These are phyloP conservation scores for Rallus crepitans DNA, from an alignment of 2,797 vertebrate species.

Conservation along the genomic window DNA sequence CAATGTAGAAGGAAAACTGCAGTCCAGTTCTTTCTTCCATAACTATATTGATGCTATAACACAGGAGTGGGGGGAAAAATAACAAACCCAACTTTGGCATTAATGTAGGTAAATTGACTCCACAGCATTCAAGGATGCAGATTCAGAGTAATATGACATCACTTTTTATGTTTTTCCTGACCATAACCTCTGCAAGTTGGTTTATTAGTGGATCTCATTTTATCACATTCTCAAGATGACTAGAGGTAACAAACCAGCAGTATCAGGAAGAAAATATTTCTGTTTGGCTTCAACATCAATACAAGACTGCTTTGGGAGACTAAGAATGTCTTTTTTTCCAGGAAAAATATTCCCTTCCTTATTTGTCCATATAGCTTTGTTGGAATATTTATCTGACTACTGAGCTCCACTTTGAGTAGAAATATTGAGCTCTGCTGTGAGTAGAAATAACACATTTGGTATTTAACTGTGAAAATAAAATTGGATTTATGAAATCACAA, in stretches of 20 bases:
- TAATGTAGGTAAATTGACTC: neutral
- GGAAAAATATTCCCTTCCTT: neutral
- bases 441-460: neutral
- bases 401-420: neutral
- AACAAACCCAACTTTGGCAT: neutral
- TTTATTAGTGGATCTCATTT: neutral
- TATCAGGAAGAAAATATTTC: neutral
- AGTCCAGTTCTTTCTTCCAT: neutral
- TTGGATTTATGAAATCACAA: neutral
- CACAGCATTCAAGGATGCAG: neutral
- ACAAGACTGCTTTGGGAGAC: neutral
- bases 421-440: neutral
- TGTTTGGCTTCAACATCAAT: neutral
- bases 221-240: neutral
- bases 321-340: neutral
- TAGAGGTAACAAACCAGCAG: neutral
- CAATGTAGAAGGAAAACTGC: conserved; percentile 4
- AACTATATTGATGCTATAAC: neutral
- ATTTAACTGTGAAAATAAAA: neutral
- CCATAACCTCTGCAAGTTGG: neutral
- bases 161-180: neutral
- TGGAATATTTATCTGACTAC: neutral
- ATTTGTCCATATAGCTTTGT: neutral
- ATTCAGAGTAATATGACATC: neutral
- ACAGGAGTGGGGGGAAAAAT: neutral